Conservation (phyloP, 2,797 vertebrate species). For the Parauchenoglanis punctatus region DNA sequence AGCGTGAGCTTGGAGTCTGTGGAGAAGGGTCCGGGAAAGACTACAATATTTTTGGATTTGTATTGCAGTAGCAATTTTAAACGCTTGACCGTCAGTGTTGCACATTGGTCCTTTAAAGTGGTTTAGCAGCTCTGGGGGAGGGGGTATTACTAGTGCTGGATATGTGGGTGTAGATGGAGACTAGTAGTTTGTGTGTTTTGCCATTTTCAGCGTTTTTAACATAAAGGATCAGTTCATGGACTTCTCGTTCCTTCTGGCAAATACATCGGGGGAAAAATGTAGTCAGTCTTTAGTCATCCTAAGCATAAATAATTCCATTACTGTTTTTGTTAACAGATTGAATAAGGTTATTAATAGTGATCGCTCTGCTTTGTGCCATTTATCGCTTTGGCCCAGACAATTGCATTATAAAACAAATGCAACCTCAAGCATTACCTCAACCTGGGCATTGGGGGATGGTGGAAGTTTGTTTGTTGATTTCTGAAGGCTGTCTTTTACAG, state of each 20-base stretch:
- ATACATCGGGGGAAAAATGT: neutral
- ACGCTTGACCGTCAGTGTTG: too few relatives aligned
- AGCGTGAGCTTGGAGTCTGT: too few relatives aligned
- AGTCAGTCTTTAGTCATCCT: conserved; percentile 6
- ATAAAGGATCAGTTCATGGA: neutral
- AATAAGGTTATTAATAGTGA: neutral
- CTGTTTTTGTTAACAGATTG: neutral
- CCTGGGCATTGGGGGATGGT: neutral
- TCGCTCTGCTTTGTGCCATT: neutral
- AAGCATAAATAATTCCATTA: neutral
- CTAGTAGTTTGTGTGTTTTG: neutral
- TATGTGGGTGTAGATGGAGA: neutral
- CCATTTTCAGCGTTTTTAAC: neutral
- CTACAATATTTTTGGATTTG: too few relatives aligned
- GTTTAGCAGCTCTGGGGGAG: conserved; percentile 52
- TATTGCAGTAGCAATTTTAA: too few relatives aligned
- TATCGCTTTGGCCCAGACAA: neutral
- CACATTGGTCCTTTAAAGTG: conserved; percentile 45
- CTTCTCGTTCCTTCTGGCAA: conserved; percentile 11
- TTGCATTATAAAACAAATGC: too few relatives aligned
- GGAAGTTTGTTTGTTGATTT: neutral
- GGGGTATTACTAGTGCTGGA: conserved; percentile 10
- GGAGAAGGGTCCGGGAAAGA: too few relatives aligned
- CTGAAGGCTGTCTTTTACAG: too few relatives aligned
- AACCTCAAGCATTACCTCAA: too few relatives aligned